Percentiles rank a stretch among this genome's conserved stretches.
These are phyloP conservation scores for Vulpes lagopus DNA, from an alignment of 2,113 vertebrate genomes.

Conservation along the genomic window DNA sequence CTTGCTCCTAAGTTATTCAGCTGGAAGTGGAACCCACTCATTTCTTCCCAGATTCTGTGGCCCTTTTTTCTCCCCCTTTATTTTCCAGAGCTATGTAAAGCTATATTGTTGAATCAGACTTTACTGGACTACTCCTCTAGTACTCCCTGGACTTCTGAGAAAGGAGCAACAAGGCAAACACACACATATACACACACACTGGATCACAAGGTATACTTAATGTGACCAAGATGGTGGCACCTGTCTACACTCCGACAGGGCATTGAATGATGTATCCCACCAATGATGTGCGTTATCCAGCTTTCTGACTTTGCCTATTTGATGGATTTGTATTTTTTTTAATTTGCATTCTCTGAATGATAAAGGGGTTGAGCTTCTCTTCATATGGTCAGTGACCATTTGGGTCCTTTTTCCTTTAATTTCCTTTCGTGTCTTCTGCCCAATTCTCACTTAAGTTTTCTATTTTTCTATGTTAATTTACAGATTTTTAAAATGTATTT, in stretches of 20 bases:
- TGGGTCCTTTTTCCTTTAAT: neutral
- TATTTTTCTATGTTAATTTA: neutral
- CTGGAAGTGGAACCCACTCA: neutral
- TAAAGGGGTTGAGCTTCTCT: neutral
- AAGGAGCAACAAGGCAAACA: neutral
- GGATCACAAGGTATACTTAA: neutral
- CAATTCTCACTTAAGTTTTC: neutral
- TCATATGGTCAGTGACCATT: neutral
- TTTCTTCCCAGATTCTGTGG: neutral
- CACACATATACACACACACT: neutral
- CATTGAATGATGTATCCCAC: neutral
- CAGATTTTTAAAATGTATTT: neutral
- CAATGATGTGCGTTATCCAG: neutral
- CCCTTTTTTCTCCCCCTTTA: neutral
- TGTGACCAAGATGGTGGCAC: neutral
- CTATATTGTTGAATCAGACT: neutral
- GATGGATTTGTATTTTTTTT: neutral
- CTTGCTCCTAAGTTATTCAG: constrained; percentile 20
- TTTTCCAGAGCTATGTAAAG: neutral
- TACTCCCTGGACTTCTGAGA: constrained; percentile 11
- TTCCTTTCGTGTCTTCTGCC: neutral
- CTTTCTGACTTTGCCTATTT: neutral
- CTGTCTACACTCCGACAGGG: neutral
- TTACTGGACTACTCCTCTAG: neutral
- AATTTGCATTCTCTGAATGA: neutral